Evolutionary conservation across 2,797 vertebrate genomes (phyloP).

Genomic region (Fistularia commersonii): DNA sequence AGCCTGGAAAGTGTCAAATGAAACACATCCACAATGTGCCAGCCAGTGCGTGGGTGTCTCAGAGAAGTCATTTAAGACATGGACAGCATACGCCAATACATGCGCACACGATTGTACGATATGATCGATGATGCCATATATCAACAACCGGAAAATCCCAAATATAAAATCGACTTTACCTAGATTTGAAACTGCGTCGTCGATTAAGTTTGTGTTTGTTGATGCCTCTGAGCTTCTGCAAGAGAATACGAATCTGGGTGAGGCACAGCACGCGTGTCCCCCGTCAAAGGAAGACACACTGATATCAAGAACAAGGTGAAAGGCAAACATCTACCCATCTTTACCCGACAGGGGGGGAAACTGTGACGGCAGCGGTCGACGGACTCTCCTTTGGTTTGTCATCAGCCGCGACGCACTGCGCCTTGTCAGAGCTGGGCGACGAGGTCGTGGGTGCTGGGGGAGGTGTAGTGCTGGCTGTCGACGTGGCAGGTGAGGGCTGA

Average conservation of each 20-base stretch:
- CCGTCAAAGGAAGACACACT: neutral
- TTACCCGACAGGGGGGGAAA: slow-evolving; percentile 44
- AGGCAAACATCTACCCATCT: slow-evolving; percentile 17
- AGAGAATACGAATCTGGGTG: slow-evolving; percentile 43
- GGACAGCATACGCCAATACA: no score
- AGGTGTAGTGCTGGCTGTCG: slow-evolving; percentile 59
- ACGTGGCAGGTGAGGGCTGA: slow-evolving; percentile 34
- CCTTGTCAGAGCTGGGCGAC: slow-evolving; percentile 63
- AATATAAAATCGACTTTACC: slow-evolving; percentile 69
- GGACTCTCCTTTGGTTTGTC: slow-evolving; percentile 75
- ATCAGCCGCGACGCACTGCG: slow-evolving; percentile 67
- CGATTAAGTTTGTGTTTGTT: slow-evolving; percentile 86
- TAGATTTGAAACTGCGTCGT: slow-evolving; percentile 92
- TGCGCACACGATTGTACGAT: no score
- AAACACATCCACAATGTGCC: no score
- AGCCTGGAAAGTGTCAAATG: no score
- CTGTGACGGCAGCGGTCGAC: slow-evolving; percentile 60
- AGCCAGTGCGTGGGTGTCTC: no score
- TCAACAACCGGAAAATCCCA: neutral
- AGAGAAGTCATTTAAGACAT: no score
- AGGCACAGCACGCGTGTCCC: neutral
- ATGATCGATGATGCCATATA: neutral
- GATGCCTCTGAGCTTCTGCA: slow-evolving; percentile 79
- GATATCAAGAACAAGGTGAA: neutral
- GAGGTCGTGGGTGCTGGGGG: slow-evolving; percentile 54